These are phyloP conservation scores for Drosophila ambigua DNA, from an alignment of 1,140 invertebrate genomes.

Conservation along the genomic window DNA sequence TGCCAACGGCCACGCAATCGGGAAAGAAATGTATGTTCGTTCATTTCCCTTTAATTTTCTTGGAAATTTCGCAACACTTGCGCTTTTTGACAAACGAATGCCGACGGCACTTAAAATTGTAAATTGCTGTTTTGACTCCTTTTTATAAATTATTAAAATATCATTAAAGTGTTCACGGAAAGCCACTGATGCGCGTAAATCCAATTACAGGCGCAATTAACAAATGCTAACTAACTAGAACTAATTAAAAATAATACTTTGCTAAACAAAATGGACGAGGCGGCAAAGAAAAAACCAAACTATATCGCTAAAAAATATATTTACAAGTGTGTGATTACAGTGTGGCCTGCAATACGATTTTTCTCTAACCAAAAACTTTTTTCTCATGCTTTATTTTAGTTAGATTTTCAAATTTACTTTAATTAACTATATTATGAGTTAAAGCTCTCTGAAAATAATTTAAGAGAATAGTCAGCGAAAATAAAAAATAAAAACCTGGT, in stretches of 20 bases:
- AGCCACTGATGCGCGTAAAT: conserved; percentile 69
- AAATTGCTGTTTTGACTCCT: conserved; percentile 39
- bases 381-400: not conserved
- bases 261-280: conserved; percentile 62
- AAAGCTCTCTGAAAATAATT: no score
- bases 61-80: conserved; percentile 43
- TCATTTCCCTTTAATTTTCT: conserved; percentile 24
- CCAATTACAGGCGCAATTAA: conserved; percentile 82
- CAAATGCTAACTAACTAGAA: conserved; percentile 78
- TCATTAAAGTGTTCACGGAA: conserved; percentile 62
- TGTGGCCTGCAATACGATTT: not conserved
- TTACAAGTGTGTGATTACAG: conserved; percentile 4
- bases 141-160: conserved; percentile 72
- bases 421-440: no score
- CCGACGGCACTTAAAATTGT: conserved; percentile 55
- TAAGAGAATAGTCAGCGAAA: not conserved
- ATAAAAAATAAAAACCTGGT: not conserved
- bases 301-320: conserved; percentile 7
- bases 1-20: conserved; percentile 28
- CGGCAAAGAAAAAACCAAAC: not conserved
- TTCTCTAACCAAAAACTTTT: not conserved
- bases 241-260: conserved; percentile 81
- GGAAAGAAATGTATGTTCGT: conserved; percentile 36
- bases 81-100: conserved; percentile 45
- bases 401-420: not conserved